Percentiles rank a stretch among this genome's conserved stretches.
Evolutionary conservation across 1,140 invertebrate genomes (phyloP).

Genomic region (Drosophila gunungcola): DNA sequence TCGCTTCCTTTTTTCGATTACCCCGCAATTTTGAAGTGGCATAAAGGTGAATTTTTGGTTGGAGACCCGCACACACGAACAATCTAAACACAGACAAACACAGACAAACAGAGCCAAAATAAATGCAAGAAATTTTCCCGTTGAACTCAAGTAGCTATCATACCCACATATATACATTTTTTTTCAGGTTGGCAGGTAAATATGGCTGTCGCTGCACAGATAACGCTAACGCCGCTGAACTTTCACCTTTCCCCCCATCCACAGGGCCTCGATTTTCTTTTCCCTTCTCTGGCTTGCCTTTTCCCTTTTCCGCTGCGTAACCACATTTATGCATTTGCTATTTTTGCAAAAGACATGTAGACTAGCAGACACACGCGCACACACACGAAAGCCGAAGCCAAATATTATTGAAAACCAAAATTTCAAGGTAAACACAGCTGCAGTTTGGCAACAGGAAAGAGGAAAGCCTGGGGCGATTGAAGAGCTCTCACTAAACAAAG

Average conservation of each 20-base stretch:
- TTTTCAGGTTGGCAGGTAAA: slow-evolving; percentile 71
- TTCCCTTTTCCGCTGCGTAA: slow-evolving; percentile 45
- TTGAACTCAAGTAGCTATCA: slow-evolving; percentile 75
- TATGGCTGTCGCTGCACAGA: slow-evolving; percentile 77
- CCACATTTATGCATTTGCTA: slow-evolving; percentile 76
- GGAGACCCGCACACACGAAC: slow-evolving; percentile 11
- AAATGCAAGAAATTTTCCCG: slow-evolving; percentile 49
- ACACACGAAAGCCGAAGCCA: slow-evolving; percentile 49
- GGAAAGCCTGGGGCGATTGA: slow-evolving; percentile 17
- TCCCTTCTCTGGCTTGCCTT: slow-evolving; percentile 23
- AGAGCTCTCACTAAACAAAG: slow-evolving; percentile 24
- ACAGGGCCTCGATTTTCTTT: slow-evolving; percentile 8
- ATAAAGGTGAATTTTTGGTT: slow-evolving; percentile 16
- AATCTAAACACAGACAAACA: slow-evolving; percentile 27
- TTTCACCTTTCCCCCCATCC: slow-evolving; percentile 28
- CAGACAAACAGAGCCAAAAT: slow-evolving; percentile 24
- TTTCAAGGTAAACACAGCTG: slow-evolving; percentile 79
- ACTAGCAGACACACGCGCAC: slow-evolving; percentile 50
- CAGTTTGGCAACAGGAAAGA: slow-evolving; percentile 42
- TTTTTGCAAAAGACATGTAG: slow-evolving; percentile 75
- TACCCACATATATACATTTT: slow-evolving; percentile 18
- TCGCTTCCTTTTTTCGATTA: slow-evolving; percentile 11
- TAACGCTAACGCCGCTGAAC: slow-evolving; percentile 70
- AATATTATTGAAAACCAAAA: slow-evolving; percentile 80
- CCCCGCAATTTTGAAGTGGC: slow-evolving; percentile 18